These are phyloP conservation scores for Glyptemys insculpta DNA, from an alignment of 2,797 vertebrate species.

Conservation along the genomic window DNA sequence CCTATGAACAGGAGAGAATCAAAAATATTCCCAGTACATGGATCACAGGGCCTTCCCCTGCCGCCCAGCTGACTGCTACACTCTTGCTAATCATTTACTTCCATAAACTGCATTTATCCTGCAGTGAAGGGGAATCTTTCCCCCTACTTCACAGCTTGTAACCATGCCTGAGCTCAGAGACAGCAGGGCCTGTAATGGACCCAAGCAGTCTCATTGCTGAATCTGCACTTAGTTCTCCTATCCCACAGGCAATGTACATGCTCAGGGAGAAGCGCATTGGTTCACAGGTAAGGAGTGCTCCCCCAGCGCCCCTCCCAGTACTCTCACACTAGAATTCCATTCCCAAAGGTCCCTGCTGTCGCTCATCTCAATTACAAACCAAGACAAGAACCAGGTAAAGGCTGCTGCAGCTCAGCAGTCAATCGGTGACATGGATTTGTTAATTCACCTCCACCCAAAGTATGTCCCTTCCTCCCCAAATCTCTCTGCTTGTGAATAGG, in stretches of 20 bases:
- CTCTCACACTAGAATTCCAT: background rate
- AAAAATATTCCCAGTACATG: background rate
- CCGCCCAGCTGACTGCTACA: background rate
- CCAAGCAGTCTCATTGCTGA: background rate
- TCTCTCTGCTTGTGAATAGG: background rate
- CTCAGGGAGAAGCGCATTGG: background rate
- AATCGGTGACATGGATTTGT: background rate
- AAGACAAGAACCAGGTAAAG: background rate
- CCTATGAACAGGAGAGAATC: background rate
- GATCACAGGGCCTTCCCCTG: background rate
- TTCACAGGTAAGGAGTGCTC: background rate
- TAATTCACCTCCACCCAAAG: background rate
- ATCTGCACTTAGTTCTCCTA: background rate
- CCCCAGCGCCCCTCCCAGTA: background rate
- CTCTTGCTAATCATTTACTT: background rate
- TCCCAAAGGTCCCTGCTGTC: conserved; percentile 57
- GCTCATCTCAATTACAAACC: background rate
- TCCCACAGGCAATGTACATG: background rate
- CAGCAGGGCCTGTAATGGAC: background rate
- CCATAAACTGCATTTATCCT: background rate
- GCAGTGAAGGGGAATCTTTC: background rate
- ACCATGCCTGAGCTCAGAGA: background rate
- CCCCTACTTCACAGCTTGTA: background rate
- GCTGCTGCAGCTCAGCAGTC: background rate
- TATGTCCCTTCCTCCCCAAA: background rate